Conservation (phyloP, 2,888 invertebrate species). For the Metalampra italica region DNA sequence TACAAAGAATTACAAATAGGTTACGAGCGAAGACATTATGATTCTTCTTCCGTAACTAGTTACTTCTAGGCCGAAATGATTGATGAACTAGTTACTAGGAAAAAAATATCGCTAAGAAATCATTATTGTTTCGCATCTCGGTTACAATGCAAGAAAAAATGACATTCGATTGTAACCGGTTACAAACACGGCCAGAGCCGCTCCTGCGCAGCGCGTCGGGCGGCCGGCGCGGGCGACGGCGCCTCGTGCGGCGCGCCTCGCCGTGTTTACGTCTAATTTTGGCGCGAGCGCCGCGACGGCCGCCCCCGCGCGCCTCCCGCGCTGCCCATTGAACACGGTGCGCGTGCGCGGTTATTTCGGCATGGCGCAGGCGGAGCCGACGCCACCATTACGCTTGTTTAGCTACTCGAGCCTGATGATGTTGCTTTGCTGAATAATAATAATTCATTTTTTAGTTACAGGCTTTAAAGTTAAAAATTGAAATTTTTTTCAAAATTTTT, state of each 20-base stretch:
- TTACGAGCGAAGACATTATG: no score
- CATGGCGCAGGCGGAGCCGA: conserved; percentile 53
- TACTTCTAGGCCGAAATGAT: no score
- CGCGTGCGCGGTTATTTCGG: conserved; percentile 70
- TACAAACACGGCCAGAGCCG: no score
- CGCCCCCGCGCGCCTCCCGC: conserved; percentile 52
- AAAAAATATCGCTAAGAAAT: no score
- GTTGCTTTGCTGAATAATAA: conserved; percentile 17
- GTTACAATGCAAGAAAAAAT: no score
- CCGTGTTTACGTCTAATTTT: conserved; percentile 77
- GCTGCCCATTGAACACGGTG: conserved; percentile 69
- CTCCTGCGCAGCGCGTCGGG: conserved; percentile 12
- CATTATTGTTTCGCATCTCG: no score
- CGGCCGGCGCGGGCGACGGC: conserved; percentile 45
- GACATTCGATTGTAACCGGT: no score
- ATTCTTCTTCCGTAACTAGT: no score
- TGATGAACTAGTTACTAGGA: no score
- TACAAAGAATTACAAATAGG: no score
- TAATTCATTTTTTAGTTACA: neutral
- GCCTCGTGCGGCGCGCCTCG: conserved; percentile 53
- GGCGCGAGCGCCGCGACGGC: conserved; percentile 73
- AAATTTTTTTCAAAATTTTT: no score
- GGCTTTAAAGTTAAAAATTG: no score
- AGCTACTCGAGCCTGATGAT: conserved; percentile 9
- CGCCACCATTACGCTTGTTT: conserved; percentile 41